Evolutionary conservation across 2,113 vertebrate genomes (phyloP), one percentile per base, ranked within the genome.

Genomic region (Aspiorhynchus laticeps): DNA sequence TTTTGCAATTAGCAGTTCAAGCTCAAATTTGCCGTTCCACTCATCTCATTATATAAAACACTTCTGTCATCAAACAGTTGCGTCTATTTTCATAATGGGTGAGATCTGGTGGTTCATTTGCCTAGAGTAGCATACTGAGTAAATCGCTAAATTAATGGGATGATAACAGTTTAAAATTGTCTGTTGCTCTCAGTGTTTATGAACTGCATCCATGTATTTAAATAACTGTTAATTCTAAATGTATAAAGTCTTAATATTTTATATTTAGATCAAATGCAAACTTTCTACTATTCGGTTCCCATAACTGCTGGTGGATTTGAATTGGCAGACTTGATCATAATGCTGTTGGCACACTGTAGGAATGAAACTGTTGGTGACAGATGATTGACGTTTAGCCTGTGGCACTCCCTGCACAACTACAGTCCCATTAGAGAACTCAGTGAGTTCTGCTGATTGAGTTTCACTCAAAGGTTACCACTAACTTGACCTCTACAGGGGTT

Each of bases 331-430:
- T 48, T 0, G 0, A 5, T 82, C n/a, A 21, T 3, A 36, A 79
- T 31, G 33, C 80, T 80, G 8, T 74, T 19, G 38, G 41, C 33
- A 69, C 24, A 14, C 19, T 51, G 69, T 33, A 51, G 19, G 19
- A 65, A 26, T 85, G 11, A 12, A 53, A 65, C n/a, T 46, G 21
- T 36, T 83, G 12, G 76, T n/a, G 17, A 71, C 43, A 51, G 24
- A 17, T n/a, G 21, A 86, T 79, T 63, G 19, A 86, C 12, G 26
- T 48, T 83, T 71, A 67, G 79, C 86, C 28, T 7, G 33, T 28
- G 24, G 21, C 73, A 17, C 12, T 71, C 33, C 79, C 38, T 46
- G 8, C 61, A 15, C 19, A 28, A 75, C 69, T 65, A 14, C 15
- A 33, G 0, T 74, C 46, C 75, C 56, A 33, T 77, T 14, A 3